These are phyloP conservation scores for Drosophila recens DNA, from an alignment of 2,888 invertebrate genomes.

Conservation along the genomic window DNA sequence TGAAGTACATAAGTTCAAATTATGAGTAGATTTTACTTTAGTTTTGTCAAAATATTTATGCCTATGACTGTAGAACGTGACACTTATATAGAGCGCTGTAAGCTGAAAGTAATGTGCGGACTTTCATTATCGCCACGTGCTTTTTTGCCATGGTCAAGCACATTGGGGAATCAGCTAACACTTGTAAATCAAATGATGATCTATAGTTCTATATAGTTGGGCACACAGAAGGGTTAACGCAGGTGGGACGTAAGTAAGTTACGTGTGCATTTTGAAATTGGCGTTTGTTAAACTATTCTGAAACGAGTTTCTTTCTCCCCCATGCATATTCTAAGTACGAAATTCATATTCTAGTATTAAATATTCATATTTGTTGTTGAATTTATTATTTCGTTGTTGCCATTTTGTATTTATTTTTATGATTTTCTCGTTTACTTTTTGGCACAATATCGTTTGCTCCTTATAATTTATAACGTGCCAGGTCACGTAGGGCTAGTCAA, in stretches of 20 bases:
- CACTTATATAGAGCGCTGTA: conserved; percentile 22
- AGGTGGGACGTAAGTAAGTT: conserved; percentile 15
- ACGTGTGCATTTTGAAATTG: conserved; percentile 62
- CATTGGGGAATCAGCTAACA: conserved; percentile 6
- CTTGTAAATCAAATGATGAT: conserved; percentile 18
- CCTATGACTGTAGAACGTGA: conserved; percentile 32
- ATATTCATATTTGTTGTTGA: conserved; percentile 23
- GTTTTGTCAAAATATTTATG: no score
- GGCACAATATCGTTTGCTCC: conserved; percentile 82
- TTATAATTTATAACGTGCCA: conserved; percentile 85
- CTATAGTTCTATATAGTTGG: background rate
- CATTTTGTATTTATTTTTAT: conserved; percentile 66
- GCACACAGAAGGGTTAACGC: background rate
- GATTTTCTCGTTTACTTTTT: conserved; percentile 66
- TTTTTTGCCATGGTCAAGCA: conserved; percentile 4
- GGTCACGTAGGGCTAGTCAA: conserved; percentile 95
- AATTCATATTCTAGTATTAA: conserved; percentile 16
- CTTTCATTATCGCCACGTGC: conserved; percentile 44
- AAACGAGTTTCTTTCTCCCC: background rate
- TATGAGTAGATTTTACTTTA: no score
- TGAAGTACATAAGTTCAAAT: no score
- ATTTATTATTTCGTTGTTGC: conserved; percentile 22
- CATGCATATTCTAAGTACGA: conserved; percentile 12
- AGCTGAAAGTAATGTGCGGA: conserved; percentile 22
- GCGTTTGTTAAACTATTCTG: conserved; percentile 71